Evolutionary conservation across 2,113 vertebrate species (phyloP).

Genomic region (Xerus inauris): DNA sequence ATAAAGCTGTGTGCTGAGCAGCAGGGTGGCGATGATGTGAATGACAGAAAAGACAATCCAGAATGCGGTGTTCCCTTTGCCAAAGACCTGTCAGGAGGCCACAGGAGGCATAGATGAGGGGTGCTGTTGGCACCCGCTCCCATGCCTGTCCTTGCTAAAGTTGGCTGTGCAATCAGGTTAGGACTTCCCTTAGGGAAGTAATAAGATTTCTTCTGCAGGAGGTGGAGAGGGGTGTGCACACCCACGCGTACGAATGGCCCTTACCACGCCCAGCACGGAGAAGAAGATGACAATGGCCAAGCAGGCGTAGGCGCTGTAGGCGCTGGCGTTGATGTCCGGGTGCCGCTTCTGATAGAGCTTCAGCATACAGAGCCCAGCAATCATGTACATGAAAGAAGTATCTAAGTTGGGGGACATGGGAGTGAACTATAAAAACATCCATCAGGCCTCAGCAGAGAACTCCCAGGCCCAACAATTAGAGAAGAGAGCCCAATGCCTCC

Average conservation of each 20-base stretch:
- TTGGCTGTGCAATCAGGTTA: neutral
- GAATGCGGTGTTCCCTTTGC: conserved; percentile 93
- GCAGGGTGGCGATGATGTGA: conserved; percentile 94
- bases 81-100: conserved; percentile 91
- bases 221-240: rapidly evolving
- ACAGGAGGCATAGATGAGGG: neutral
- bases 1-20: conserved; percentile 98
- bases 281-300: conserved; percentile 97
- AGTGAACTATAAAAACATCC: neutral
- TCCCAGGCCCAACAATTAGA: rapidly evolving
- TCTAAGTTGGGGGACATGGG: conserved; percentile 82
- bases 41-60: conserved; percentile 97
- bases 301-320: conserved; percentile 97
- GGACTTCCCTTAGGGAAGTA: neutral
- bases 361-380: conserved; percentile 97
- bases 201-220: neutral
- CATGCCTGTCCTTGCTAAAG: neutral
- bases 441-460: rapidly evolving
- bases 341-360: conserved; percentile 99
- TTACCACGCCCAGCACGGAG: conserved; percentile 97
- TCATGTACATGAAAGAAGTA: conserved; percentile 99
- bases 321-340: conserved; percentile 98
- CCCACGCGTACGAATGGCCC: neutral
- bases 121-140: rapidly evolving
- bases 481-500: neutral